These are phyloP conservation scores for Nowickia ferox DNA, from an alignment of 2,888 invertebrate species.

Conservation along the genomic window DNA sequence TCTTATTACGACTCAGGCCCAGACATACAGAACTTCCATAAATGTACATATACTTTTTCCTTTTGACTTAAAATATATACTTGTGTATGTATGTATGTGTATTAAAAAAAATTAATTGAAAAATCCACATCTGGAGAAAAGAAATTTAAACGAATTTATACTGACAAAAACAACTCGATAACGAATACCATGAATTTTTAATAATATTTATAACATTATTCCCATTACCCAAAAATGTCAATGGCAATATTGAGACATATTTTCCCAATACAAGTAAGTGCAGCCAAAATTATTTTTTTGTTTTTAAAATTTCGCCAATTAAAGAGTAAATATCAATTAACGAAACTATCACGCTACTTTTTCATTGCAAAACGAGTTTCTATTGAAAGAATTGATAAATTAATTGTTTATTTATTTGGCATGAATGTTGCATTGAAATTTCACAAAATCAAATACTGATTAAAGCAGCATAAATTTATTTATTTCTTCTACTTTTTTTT, in stretches of 20 bases:
- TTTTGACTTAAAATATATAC: no score
- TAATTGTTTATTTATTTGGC: constrained; percentile 35
- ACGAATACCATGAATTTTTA: no score
- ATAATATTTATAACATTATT: background rate
- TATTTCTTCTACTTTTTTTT: constrained; percentile 27
- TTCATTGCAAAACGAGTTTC: constrained; percentile 36
- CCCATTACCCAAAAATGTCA: background rate
- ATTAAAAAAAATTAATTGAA: no score
- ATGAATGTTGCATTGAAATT: constrained; percentile 39
- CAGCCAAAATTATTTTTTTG: background rate
- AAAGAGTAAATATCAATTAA: constrained; percentile 1
- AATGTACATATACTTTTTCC: no score
- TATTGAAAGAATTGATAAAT: constrained; percentile 49
- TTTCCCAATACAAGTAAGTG: background rate
- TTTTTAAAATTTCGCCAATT: constrained; percentile 41
- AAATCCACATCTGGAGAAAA: no score
- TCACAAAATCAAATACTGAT: constrained; percentile 40
- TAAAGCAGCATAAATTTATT: constrained; percentile 51
- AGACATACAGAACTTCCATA: no score
- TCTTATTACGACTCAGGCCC: no score
- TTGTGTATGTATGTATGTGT: no score
- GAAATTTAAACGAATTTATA: no score
- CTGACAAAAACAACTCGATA: no score
- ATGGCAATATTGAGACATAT: background rate
- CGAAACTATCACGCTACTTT: constrained; percentile 28